phyloP scores from a whole-genome alignment of 2,113 vertebrate genomes.

The Oenanthe melanoleuca region DNA sequence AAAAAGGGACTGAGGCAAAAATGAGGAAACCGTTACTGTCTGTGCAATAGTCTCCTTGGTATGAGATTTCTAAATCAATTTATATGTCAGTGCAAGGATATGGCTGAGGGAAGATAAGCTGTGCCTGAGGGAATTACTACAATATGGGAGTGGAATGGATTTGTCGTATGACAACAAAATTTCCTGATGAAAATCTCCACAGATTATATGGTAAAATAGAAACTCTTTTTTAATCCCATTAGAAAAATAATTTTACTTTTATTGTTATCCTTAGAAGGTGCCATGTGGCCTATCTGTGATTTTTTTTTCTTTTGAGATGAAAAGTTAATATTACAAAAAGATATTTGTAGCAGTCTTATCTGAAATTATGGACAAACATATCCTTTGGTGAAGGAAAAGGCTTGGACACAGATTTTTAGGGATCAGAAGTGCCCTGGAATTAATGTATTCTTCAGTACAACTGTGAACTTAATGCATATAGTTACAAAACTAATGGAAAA shows the following conservation, averaged over 20 bases:
- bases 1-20: background rate
- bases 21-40: background rate
- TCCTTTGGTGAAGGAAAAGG: background rate
- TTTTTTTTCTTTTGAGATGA: background rate
- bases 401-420: background rate
- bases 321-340: background rate
- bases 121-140: background rate
- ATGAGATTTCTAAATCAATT: background rate
- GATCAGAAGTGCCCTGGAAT: background rate
- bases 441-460: background rate
- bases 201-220: background rate
- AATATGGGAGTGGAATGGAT: conserved; percentile 17
- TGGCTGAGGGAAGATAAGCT: background rate
- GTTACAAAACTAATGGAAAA: conserved; percentile 57
- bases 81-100: background rate
- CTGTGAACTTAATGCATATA: background rate
- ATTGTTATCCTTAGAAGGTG: background rate
- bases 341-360: background rate
- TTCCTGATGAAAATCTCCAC: background rate
- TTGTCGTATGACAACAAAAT: conserved; percentile 12
- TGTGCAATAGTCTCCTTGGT: conserved; percentile 11
- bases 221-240: background rate
- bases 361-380: conserved; percentile 16
- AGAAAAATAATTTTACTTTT: conserved; percentile 34
- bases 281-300: background rate